Conservation (phyloP, 2,113 vertebrate species). For the Eulemur rufifrons region DNA sequence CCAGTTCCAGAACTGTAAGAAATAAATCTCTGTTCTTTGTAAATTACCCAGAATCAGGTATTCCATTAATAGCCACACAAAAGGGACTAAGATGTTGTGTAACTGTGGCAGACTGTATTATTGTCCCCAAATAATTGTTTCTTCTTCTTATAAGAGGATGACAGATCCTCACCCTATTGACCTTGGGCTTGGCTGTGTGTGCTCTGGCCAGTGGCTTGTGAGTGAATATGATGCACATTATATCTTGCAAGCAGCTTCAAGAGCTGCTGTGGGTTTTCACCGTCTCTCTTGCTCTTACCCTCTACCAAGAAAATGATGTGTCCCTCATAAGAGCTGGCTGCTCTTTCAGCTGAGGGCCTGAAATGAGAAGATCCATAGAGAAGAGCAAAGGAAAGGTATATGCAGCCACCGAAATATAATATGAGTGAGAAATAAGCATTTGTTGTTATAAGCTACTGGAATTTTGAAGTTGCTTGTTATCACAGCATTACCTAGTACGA, state of each 20-base stretch:
- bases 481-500: neutral
- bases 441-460: neutral
- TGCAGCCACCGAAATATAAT: neutral
- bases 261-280: neutral
- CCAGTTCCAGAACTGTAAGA: neutral
- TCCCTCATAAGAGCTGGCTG: neutral
- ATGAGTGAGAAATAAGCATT: neutral
- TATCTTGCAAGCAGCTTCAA: neutral
- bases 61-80: neutral
- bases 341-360: neutral
- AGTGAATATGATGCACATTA: neutral
- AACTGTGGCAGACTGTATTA: neutral
- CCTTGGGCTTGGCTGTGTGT: neutral
- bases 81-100: neutral
- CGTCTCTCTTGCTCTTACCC: neutral
- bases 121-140: neutral
- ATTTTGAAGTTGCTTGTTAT: neutral
- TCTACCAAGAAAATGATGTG: neutral
- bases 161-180: neutral
- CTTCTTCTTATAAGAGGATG: neutral
- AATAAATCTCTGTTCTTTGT: neutral
- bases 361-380: neutral
- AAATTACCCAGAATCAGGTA: neutral
- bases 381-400: neutral
- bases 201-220: neutral